phyloP scores from a whole-genome alignment of 2,797 vertebrate species.

The Syngnathus acus region DNA sequence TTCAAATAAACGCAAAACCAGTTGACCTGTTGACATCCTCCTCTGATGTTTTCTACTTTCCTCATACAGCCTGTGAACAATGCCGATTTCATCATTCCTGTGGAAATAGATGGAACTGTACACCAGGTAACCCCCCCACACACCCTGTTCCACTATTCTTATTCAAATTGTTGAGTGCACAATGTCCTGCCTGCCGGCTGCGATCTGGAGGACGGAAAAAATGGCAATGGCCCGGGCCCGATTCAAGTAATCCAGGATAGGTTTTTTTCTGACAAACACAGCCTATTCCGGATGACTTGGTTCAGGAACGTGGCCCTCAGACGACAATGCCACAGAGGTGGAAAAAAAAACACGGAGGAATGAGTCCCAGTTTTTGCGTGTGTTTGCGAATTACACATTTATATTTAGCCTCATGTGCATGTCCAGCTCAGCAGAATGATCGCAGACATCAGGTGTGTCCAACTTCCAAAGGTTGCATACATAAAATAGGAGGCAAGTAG shows the following conservation, averaged over 20 bases:
- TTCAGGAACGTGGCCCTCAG: slow-evolving; percentile 72
- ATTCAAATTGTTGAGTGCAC: slow-evolving; percentile 30
- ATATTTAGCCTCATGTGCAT: not conserved
- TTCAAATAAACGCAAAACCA: slow-evolving; percentile 15
- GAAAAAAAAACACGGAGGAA: not conserved
- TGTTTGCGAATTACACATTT: not conserved
- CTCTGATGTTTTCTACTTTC: not conserved
- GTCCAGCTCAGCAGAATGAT: not conserved
- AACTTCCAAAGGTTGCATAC: not conserved
- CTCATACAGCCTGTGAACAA: slow-evolving; percentile 84
- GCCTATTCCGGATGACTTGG: slow-evolving; percentile 99
- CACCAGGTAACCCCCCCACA: slow-evolving; percentile 76
- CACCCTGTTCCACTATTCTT: not conserved
- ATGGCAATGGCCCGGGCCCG: slow-evolving; percentile 63
- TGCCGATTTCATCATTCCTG: slow-evolving; percentile 93
- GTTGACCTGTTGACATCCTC: not conserved
- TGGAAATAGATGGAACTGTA: slow-evolving; percentile 90
- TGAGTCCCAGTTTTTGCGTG: not conserved
- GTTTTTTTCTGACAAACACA: slow-evolving; percentile 84
- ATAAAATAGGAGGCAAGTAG: not conserved
- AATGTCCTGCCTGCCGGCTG: slow-evolving; percentile 10
- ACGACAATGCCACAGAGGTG: not conserved
- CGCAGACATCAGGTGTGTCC: not conserved
- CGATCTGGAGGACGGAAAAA: slow-evolving; percentile 13
- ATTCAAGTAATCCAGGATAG: slow-evolving; percentile 99